A percentile compares a stretch with the other conserved stretches of the same genome.
Conservation (phyloP, 1,140 invertebrate species). For the Philotrypesis tridentata region DNA sequence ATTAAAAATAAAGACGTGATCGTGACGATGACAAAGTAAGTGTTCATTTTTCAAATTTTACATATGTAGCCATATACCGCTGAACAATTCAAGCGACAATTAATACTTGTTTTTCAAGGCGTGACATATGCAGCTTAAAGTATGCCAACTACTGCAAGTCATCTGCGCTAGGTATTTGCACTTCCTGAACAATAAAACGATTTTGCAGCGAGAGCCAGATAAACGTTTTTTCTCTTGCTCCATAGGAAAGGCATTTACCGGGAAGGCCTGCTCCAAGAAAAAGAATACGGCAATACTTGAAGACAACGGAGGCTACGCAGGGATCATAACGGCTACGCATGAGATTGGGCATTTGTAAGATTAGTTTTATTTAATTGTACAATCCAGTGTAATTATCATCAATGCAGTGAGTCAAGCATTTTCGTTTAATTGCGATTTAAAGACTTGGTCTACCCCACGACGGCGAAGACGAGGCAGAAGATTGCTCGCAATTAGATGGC, state of each 20-base stretch:
- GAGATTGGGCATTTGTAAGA: constrained; percentile 49
- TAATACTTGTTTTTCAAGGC: constrained; percentile 16
- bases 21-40: constrained; percentile 52
- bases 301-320: constrained; percentile 40
- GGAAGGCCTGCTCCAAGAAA: constrained; percentile 38
- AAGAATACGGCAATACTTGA: constrained; percentile 46
- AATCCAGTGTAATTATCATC: background rate
- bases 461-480: constrained; percentile 29
- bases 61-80: background rate
- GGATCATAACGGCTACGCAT: constrained; percentile 43
- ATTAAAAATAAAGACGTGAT: constrained; percentile 43
- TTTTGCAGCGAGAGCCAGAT: no score
- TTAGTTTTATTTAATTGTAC: background rate
- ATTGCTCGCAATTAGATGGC: constrained; percentile 39
- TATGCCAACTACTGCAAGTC: constrained; percentile 38
- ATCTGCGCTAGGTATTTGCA: constrained; percentile 30
- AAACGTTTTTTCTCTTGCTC: background rate
- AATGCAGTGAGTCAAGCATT: background rate
- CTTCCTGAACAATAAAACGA: background rate
- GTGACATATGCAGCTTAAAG: constrained; percentile 43
- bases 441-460: constrained; percentile 45
- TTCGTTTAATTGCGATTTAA: background rate
- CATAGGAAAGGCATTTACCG: constrained; percentile 45
- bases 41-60: background rate
- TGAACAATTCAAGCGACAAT: background rate